Evolutionary conservation across 2,797 vertebrate genomes (phyloP).

Genomic region (Oreonectes daqikongensis): DNA sequence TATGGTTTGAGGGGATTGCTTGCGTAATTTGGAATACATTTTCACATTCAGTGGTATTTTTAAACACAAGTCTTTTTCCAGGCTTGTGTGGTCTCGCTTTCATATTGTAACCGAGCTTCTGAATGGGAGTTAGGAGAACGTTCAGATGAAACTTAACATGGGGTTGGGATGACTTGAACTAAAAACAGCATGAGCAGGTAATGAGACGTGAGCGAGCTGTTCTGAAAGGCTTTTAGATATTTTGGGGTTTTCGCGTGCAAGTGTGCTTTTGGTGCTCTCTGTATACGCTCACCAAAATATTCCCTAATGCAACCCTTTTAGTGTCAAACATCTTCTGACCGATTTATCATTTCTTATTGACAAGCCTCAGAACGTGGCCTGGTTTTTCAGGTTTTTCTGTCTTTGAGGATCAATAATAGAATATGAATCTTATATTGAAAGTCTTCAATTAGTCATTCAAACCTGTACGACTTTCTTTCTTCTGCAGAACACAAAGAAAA

Average conservation of each 20-base stretch:
- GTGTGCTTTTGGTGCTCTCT: not conserved
- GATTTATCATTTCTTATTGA: no score
- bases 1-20: slow-evolving; percentile 1
- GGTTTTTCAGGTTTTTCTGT: no score
- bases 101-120: not conserved
- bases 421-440: no score
- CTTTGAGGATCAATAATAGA: no score
- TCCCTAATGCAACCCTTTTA: not conserved
- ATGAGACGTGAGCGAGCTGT: not conserved
- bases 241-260: no score
- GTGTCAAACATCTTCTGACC: not conserved
- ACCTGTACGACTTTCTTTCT: no score
- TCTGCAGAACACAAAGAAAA: no score
- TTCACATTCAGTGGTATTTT: slow-evolving; percentile 7
- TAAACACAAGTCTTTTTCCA: not conserved
- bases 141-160: no score
- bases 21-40: slow-evolving; percentile 24
- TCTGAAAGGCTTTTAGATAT: not conserved
- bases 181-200: not conserved
- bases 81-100: not conserved
- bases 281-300: not conserved
- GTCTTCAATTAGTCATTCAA: no score
- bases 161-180: not conserved
- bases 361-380: no score
- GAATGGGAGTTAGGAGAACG: no score